Conservation (phyloP, 2,797 vertebrate species). For the Setipinna tenuifilis region DNA sequence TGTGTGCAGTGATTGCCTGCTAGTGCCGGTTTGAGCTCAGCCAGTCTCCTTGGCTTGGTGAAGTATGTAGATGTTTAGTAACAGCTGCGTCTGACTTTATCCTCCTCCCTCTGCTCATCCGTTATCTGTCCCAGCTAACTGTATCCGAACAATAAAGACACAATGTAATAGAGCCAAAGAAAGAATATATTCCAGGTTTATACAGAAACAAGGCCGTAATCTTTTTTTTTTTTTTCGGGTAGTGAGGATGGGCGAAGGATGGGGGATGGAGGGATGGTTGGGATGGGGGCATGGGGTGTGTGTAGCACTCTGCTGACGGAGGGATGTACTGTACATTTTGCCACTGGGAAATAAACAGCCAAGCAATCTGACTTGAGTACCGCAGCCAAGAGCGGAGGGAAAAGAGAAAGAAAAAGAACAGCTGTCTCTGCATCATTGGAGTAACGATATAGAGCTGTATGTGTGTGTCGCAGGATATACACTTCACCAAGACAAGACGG, state of each 20-base stretch:
- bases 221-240: no score
- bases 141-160: background rate
- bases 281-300: background rate
- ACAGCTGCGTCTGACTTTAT: background rate
- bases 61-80: background rate
- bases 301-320: background rate
- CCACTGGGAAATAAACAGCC: background rate
- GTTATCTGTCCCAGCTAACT: background rate
- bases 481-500: background rate
- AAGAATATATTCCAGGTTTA: background rate
- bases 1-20: background rate
- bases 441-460: background rate
- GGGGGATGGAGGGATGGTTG: no score
- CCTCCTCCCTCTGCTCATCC: background rate
- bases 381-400: background rate
- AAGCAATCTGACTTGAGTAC: background rate
- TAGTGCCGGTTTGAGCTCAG: background rate
- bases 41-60: background rate
- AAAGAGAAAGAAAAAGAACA: background rate
- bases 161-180: background rate
- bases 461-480: background rate
- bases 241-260: no score
- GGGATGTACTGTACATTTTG: constrained; percentile 1
- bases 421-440: background rate
- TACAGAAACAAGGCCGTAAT: background rate